Conservation (phyloP, 2,797 vertebrate genomes). For the Helostoma temminkii region DNA sequence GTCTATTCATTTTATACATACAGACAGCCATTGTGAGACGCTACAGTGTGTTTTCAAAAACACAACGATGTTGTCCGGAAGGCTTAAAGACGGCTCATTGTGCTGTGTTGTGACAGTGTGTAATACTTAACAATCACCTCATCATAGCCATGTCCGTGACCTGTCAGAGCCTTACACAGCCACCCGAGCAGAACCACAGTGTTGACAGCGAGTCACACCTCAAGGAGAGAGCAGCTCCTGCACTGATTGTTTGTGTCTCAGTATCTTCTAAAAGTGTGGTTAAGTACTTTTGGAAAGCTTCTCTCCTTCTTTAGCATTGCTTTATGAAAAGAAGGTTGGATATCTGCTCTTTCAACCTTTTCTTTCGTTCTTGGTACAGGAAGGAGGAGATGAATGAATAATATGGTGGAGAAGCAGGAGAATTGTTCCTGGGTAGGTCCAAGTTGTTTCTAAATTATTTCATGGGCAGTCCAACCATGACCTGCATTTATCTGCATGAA, state of each 20-base stretch:
- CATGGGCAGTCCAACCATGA: background rate
- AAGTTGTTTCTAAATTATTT: background rate
- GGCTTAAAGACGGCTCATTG: constrained; percentile 80
- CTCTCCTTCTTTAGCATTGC: constrained; percentile 17
- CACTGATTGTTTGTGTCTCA: constrained; percentile 57
- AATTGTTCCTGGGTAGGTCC: constrained; percentile 4
- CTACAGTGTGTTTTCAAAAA: constrained; percentile 81
- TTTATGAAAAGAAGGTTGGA: constrained; percentile 24
- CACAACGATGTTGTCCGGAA: constrained; percentile 83
- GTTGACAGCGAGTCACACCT: constrained; percentile 82
- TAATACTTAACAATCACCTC: constrained; percentile 83
- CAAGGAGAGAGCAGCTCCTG: constrained; percentile 51
- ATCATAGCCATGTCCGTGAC: constrained; percentile 81
- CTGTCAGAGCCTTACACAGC: constrained; percentile 76
- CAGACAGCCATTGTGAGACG: constrained; percentile 76
- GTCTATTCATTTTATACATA: constrained; percentile 60
- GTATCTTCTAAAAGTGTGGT: constrained; percentile 39
- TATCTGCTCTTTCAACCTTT: constrained; percentile 9
- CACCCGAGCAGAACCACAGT: constrained; percentile 79
- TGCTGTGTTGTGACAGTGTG: constrained; percentile 83
- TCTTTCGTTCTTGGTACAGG: background rate
- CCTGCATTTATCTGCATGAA: background rate
- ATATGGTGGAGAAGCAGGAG: constrained; percentile 7
- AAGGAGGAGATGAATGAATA: background rate
- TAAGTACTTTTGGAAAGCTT: constrained; percentile 46